Evolutionary conservation across 2,797 vertebrate genomes (phyloP).

Genomic region (Ficedula albicollis): DNA sequence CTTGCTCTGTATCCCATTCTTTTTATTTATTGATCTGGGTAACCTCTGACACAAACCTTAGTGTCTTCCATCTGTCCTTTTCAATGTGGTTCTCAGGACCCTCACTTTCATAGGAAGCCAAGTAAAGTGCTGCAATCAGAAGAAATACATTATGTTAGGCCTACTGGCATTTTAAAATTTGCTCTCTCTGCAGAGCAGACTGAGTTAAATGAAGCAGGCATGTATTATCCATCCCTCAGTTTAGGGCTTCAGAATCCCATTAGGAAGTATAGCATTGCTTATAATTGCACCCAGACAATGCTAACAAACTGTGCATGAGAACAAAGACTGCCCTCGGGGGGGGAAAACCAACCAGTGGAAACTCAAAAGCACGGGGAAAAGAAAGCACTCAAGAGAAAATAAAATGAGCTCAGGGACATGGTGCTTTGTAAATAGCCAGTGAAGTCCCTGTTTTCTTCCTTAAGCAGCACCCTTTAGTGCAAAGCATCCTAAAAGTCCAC

Average conservation of each 20-base stretch:
- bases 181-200: not conserved
- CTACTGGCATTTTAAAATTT: not conserved
- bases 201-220: not conserved
- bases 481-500: not conserved
- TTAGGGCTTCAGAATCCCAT: not conserved
- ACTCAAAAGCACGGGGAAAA: not conserved
- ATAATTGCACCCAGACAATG: not conserved
- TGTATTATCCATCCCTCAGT: not conserved
- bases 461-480: not conserved
- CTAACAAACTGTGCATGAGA: not conserved
- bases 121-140: conserved; percentile 84
- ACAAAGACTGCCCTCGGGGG: not conserved
- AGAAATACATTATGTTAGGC: conserved; percentile 20
- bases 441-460: not conserved
- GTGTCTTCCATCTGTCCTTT: conserved; percentile 95
- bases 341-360: not conserved
- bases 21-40: not conserved
- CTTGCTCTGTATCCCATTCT: not conserved
- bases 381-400: not conserved
- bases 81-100: conserved; percentile 94
- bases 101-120: conserved; percentile 94
- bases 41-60: conserved; percentile 82
- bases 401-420: not conserved
- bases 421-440: not conserved
- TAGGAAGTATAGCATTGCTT: not conserved